A percentile compares a stretch with the other conserved stretches of the same genome.
Conservation (phyloP, 2,797 vertebrate species). For the Eulemur mongoz region DNA sequence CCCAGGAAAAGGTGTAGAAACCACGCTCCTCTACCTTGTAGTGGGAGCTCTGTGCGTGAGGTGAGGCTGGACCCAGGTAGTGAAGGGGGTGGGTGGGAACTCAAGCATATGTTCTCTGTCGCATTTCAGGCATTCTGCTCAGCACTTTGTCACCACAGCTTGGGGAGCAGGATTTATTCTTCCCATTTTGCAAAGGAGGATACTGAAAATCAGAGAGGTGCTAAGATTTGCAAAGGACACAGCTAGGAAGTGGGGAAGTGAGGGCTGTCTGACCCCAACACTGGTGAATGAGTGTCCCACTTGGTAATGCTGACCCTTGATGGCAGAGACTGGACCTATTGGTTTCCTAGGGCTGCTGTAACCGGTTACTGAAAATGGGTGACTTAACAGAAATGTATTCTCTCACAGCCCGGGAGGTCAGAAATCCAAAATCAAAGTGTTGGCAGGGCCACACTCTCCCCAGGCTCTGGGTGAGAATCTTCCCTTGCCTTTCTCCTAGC, state of each 20-base stretch:
- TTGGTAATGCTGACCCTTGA: not conserved
- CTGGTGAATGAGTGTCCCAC: not conserved
- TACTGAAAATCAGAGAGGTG: not conserved
- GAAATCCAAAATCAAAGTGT: not conserved
- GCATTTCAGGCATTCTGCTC: not conserved
- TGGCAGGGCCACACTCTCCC: not conserved
- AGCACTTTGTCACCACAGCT: not conserved
- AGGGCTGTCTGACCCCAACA: not conserved
- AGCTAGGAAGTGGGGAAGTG: not conserved
- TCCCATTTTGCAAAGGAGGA: not conserved
- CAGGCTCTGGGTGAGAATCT: not conserved
- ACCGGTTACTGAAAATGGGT: not conserved
- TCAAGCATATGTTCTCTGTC: fast-evolving
- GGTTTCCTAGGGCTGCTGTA: not conserved
- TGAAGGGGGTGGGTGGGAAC: too few relatives aligned
- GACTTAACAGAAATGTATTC: not conserved
- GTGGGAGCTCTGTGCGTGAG: not conserved
- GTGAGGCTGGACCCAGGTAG: not conserved
- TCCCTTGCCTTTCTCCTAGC: not conserved
- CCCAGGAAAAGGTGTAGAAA: not conserved
- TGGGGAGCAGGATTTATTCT: not conserved
- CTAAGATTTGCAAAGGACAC: not conserved
- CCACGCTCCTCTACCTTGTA: not conserved
- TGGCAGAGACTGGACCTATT: not conserved
- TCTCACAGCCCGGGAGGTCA: not conserved